Conservation (phyloP, 2,113 vertebrate species). For the Crotalus helleri region DNA sequence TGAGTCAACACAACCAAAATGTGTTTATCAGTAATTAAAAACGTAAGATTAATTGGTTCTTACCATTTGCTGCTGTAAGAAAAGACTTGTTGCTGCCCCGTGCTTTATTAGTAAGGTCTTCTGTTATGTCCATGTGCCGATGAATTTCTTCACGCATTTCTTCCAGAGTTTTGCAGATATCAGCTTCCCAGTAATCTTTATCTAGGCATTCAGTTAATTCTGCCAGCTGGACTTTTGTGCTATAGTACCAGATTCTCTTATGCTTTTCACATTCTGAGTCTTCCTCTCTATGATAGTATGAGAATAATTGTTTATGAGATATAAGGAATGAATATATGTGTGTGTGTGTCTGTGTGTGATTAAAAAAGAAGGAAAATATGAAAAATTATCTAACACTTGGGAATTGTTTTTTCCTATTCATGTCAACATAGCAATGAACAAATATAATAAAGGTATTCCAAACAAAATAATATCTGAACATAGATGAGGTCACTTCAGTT, state of each 20-base stretch:
- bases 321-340: neutral
- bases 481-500: neutral
- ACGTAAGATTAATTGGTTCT: constrained; percentile 28
- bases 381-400: neutral
- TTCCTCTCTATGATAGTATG: constrained; percentile 79
- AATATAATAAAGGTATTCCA: neutral
- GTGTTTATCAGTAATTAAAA: neutral
- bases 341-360: too few relatives aligned
- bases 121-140: constrained; percentile 92
- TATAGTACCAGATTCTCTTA: constrained; percentile 97
- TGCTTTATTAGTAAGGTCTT: constrained; percentile 94
- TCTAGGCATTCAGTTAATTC: constrained; percentile 87
- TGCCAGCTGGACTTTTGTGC: constrained; percentile 87
- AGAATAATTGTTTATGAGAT: neutral
- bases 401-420: neutral
- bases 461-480: neutral
- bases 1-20: neutral
- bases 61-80: constrained; percentile 90
- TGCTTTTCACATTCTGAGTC: constrained; percentile 85
- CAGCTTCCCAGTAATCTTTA: constrained; percentile 91
- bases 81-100: constrained; percentile 89
- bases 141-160: constrained; percentile 91
- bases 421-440: neutral
- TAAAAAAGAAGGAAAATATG: neutral
- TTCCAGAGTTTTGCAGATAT: constrained; percentile 85